Evolutionary conservation across 2,888 invertebrate genomes (phyloP).

Genomic region (Phyllotreta cruciferae): DNA sequence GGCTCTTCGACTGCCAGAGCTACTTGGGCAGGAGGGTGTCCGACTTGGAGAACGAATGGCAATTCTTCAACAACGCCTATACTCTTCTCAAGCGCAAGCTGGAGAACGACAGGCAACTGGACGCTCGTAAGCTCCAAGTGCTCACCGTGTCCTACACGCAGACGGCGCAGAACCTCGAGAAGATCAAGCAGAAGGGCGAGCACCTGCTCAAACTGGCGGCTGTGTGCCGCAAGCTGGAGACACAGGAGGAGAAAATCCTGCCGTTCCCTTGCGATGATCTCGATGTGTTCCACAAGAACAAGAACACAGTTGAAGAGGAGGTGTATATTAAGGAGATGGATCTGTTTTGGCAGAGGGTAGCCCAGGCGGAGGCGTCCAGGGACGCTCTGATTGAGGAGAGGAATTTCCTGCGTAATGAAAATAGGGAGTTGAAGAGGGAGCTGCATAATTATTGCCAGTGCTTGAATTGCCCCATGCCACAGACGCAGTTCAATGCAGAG

Average conservation of each 20-base stretch:
- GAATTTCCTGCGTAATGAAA: conserved; percentile 51
- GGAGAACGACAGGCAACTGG: conserved; percentile 61
- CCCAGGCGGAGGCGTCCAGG: conserved; percentile 48
- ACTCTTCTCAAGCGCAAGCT: conserved; percentile 63
- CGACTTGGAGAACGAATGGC: conserved; percentile 54
- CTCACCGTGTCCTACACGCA: conserved; percentile 70
- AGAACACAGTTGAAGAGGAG: conserved; percentile 22
- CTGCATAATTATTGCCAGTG: conserved; percentile 51
- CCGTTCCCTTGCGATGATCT: conserved; percentile 50
- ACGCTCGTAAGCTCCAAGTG: conserved; percentile 65
- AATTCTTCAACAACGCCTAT: conserved; percentile 53
- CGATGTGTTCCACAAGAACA: conserved; percentile 23
- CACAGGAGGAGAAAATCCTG: conserved; percentile 65
- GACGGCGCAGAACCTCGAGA: conserved; percentile 64
- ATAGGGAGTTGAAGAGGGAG: conserved; percentile 46
- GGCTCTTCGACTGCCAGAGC: conserved; percentile 41
- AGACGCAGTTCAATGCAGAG: conserved; percentile 10
- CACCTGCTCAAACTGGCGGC: conserved; percentile 68
- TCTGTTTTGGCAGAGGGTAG: conserved; percentile 55
- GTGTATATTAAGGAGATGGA: conserved; percentile 43
- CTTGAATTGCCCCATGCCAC: conserved; percentile 30
- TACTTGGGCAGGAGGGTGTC: conserved; percentile 38
- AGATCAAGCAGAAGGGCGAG: conserved; percentile 65
- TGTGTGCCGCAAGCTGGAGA: conserved; percentile 74
- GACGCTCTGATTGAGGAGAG: conserved; percentile 52